Percentiles rank a stretch among this genome's conserved stretches.
These are phyloP conservation scores for Microctenopoma stevenorrisi DNA, from an alignment of 2,797 vertebrate species.

Conservation along the genomic window DNA sequence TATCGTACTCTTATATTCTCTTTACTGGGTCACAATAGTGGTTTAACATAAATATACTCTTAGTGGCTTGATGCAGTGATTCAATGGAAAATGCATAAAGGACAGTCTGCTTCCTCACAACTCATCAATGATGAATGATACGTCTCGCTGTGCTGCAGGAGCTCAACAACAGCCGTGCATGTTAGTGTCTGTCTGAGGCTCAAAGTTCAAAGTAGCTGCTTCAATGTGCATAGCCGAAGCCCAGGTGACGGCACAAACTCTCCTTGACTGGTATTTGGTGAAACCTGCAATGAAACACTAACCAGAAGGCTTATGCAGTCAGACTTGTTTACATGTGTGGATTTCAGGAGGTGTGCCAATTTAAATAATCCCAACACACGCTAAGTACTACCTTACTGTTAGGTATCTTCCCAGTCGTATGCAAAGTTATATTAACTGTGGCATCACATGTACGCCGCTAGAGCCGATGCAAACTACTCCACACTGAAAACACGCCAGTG, in stretches of 20 bases:
- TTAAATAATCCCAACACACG: conserved; percentile 6
- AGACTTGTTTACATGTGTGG: conserved; percentile 46
- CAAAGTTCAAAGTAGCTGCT: conserved; percentile 1
- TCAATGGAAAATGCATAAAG: conserved; percentile 25
- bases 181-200: conserved; percentile 17
- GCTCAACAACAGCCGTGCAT: conserved; percentile 53
- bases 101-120: conserved; percentile 55
- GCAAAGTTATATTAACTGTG: not conserved
- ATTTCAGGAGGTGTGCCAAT: conserved; percentile 1
- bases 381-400: not conserved
- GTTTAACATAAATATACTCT: conserved; percentile 18
- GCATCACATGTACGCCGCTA: not conserved
- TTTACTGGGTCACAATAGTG: conserved; percentile 19
- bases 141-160: conserved; percentile 47
- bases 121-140: conserved; percentile 76
- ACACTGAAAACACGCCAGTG: conserved; percentile 10
- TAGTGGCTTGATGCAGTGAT: conserved; percentile 26
- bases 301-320: not conserved
- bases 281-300: not conserved
- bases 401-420: not conserved
- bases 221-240: not conserved
- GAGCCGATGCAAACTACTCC: not conserved
- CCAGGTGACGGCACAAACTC: not conserved
- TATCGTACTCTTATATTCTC: too few species aligned
- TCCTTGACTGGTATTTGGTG: not conserved